Percentiles rank a stretch among this genome's conserved stretches.
These are phyloP conservation scores for Drosophila arawakana DNA, from an alignment of 1,140 invertebrate genomes.

Conservation along the genomic window DNA sequence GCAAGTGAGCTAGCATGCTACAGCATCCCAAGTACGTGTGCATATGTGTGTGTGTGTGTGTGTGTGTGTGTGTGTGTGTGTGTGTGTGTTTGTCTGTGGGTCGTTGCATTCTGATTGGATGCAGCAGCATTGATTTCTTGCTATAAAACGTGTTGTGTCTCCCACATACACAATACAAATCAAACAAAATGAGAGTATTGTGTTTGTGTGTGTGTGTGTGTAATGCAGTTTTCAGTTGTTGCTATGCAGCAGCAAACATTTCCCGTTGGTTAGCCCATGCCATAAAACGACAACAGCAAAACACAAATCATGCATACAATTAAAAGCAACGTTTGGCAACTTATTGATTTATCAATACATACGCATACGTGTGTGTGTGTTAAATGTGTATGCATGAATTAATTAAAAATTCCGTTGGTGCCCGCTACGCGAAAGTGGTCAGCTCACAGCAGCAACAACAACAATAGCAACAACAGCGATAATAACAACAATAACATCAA, in stretches of 20 bases:
- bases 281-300: conserved; percentile 3
- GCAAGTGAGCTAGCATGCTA: conserved; percentile 18
- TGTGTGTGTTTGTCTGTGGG: conserved; percentile 10
- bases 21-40: conserved; percentile 32
- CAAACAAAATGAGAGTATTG: conserved; percentile 3
- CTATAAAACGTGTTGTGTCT: conserved; percentile 14
- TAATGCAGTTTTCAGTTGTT: background rate
- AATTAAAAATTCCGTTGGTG: conserved; percentile 78
- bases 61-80: conserved; percentile 13
- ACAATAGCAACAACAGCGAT: conserved; percentile 25
- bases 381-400: conserved; percentile 72
- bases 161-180: background rate
- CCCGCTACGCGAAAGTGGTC: conserved; percentile 68
- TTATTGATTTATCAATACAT: conserved; percentile 44
- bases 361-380: conserved; percentile 7
- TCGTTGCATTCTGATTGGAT: conserved; percentile 35
- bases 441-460: conserved; percentile 35
- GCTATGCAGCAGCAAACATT: background rate
- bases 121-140: conserved; percentile 30
- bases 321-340: conserved; percentile 38
- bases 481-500: conserved; percentile 10
- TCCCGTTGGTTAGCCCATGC: conserved; percentile 22
- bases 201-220: background rate
- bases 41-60: background rate
- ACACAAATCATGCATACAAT: conserved; percentile 35